Percentiles rank a stretch among this genome's conserved stretches.
Evolutionary conservation across 2,797 vertebrate genomes (phyloP).

Genomic region (Hafferia zeledoni): DNA sequence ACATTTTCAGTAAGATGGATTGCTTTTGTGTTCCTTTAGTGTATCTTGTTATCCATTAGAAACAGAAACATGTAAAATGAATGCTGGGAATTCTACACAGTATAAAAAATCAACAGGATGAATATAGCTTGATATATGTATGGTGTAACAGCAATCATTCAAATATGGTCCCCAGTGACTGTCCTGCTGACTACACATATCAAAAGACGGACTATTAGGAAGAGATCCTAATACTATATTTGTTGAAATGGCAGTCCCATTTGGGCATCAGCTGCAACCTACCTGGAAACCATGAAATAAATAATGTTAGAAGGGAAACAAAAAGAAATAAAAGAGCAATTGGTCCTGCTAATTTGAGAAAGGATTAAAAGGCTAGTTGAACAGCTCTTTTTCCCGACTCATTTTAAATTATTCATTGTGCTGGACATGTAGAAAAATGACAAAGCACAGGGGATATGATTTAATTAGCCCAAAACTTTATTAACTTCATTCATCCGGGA

Average conservation of each 20-base stretch:
- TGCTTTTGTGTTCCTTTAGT: not conserved
- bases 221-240: not conserved
- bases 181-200: not conserved
- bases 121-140: not conserved
- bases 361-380: not conserved
- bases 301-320: not conserved
- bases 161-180: not conserved
- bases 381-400: not conserved
- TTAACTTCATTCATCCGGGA: conserved; percentile 3
- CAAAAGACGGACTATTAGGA: not conserved
- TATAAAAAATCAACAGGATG: not conserved
- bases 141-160: not conserved
- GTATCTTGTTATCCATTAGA: not conserved
- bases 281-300: not conserved
- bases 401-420: conserved; percentile 36
- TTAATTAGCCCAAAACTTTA: conserved; percentile 54
- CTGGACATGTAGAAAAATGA: conserved; percentile 20
- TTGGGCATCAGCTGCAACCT: not conserved
- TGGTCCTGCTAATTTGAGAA: not conserved
- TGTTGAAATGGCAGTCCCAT: not conserved
- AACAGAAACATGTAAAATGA: not conserved
- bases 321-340: not conserved
- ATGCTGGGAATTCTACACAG: not conserved
- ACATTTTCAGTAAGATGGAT: not conserved
- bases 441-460: conserved; percentile 10